Percentiles rank a stretch among this genome's conserved stretches.
Conservation (phyloP, 2,888 invertebrate genomes). For the Pammene fasciana region DNA sequence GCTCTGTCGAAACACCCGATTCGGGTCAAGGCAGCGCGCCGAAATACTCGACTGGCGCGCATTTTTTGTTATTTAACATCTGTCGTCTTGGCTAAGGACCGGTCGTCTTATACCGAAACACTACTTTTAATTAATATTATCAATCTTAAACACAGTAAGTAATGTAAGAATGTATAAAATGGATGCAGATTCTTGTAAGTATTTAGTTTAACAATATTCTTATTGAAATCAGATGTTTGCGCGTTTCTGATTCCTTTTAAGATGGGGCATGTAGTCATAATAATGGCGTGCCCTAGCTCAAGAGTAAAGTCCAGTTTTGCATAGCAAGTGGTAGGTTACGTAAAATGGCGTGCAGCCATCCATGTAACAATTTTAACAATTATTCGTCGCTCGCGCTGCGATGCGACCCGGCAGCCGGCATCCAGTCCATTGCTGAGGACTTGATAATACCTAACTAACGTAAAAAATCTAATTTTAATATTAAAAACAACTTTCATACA, state of each 20-base stretch:
- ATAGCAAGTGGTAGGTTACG: conserved; percentile 56
- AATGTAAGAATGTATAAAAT: too few relatives aligned
- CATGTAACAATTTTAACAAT: conserved; percentile 63
- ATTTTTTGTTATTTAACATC: conserved; percentile 83
- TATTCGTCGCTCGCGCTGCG: conserved; percentile 54
- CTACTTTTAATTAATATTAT: conserved; percentile 24
- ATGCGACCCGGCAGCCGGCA: conserved; percentile 42
- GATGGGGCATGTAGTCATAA: conserved; percentile 25
- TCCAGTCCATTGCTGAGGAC: conserved; percentile 37
- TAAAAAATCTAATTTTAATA: not conserved
- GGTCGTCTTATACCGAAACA: conserved; percentile 14
- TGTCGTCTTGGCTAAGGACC: conserved; percentile 61
- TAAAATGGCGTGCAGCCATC: conserved; percentile 65
- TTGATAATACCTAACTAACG: not conserved
- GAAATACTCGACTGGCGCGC: conserved; percentile 81
- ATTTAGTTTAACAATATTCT: not conserved
- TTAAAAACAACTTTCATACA: conserved; percentile 26
- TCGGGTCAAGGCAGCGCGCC: conserved; percentile 82
- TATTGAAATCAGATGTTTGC: not conserved
- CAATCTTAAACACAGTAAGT: not conserved
- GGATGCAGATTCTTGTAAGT: not conserved
- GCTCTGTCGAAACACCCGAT: conserved; percentile 82
- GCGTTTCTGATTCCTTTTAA: conserved; percentile 17
- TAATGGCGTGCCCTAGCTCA: conserved; percentile 14
- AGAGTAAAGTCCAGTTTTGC: conserved; percentile 38